Percentiles rank a stretch among this genome's conserved stretches.
Evolutionary conservation across 2,888 invertebrate genomes (phyloP).

Genomic region (Phasia obesa): DNA sequence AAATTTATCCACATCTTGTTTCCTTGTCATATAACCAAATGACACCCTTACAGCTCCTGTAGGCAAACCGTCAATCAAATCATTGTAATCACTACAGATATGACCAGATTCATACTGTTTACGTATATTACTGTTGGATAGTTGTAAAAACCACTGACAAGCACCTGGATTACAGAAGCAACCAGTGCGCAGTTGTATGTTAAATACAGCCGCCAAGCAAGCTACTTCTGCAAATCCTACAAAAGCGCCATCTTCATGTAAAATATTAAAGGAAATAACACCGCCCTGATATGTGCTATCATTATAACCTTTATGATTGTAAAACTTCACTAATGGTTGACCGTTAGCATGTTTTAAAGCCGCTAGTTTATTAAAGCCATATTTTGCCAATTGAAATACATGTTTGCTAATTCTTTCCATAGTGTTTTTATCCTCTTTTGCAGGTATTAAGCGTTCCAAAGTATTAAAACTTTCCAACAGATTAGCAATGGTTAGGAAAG

Average conservation of each 20-base stretch:
- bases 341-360: conserved; percentile 89
- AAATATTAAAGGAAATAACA: conserved; percentile 94
- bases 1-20: conserved; percentile 87
- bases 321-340: conserved; percentile 86
- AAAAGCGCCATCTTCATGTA: conserved; percentile 88
- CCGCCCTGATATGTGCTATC: conserved; percentile 89
- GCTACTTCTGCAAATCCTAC: conserved; percentile 96
- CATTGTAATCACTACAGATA: conserved; percentile 94
- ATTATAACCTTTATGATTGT: conserved; percentile 88
- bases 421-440: conserved; percentile 81
- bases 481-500: conserved; percentile 92
- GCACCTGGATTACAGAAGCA: conserved; percentile 99
- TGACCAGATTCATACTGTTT: conserved; percentile 93
- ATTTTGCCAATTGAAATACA: conserved; percentile 89
- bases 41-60: conserved; percentile 96
- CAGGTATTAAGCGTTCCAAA: conserved; percentile 86
- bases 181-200: conserved; percentile 94
- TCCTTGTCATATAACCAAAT: conserved; percentile 94
- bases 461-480: conserved; percentile 92
- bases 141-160: conserved; percentile 90
- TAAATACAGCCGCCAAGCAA: conserved; percentile 93
- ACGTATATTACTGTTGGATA: conserved; percentile 87
- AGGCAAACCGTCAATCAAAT: conserved; percentile 92
- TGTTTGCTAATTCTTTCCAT: conserved; percentile 88
- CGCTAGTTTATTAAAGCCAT: conserved; percentile 86